These are phyloP conservation scores for Drosophila nigritarsus DNA, from an alignment of 2,888 invertebrate genomes.

Conservation along the genomic window DNA sequence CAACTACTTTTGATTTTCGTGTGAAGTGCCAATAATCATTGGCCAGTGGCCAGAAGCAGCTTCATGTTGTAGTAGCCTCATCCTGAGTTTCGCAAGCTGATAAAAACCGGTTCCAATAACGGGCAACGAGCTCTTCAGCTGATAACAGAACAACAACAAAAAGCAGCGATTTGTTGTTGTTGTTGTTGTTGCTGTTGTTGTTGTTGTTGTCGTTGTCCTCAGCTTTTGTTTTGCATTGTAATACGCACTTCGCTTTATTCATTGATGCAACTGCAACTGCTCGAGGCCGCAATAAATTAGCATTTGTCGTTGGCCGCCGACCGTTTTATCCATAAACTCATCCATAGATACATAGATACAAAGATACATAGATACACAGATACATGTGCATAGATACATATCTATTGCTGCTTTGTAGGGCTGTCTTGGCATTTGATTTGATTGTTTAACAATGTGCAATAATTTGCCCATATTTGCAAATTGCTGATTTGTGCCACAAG, in stretches of 20 bases:
- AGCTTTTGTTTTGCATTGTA: slow-evolving; percentile 21
- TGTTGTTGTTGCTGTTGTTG: slow-evolving; percentile 6
- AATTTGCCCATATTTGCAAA: slow-evolving; percentile 35
- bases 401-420: neutral
- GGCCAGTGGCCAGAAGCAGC: slow-evolving; percentile 14
- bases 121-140: slow-evolving; percentile 23
- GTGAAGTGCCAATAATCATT: slow-evolving; percentile 4
- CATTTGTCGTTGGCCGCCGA: slow-evolving; percentile 44
- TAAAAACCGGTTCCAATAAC: slow-evolving; percentile 67
- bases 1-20: slow-evolving; percentile 48
- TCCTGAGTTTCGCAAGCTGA: slow-evolving; percentile 65
- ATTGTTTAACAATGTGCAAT: slow-evolving; percentile 32
- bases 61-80: neutral
- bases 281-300: slow-evolving; percentile 62
- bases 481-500: slow-evolving; percentile 8
- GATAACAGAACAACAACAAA: slow-evolving; percentile 48
- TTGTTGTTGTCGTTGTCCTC: slow-evolving; percentile 27
- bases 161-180: slow-evolving; percentile 28
- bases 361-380: slow-evolving; percentile 1
- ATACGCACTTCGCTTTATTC: slow-evolving; percentile 37
- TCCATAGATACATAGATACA: neutral
- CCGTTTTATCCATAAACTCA: slow-evolving; percentile 14
- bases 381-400: slow-evolving; percentile 1
- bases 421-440: slow-evolving; percentile 19
- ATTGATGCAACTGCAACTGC: slow-evolving; percentile 52